Evolutionary conservation across 2,113 vertebrate genomes (phyloP).

Genomic region (Furnarius figulus): DNA sequence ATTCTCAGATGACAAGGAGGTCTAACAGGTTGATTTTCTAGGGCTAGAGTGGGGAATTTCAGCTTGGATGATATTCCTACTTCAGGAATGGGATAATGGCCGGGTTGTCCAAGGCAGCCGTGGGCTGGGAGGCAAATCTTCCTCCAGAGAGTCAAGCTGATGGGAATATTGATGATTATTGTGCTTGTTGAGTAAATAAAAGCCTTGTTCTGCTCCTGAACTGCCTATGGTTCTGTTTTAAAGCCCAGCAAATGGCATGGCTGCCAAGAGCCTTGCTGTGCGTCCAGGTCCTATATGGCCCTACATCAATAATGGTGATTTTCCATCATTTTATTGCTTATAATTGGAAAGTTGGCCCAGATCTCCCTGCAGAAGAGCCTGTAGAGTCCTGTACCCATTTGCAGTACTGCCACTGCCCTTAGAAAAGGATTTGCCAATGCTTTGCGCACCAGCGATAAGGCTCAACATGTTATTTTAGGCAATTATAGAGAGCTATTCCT

Average conservation of each 20-base stretch:
- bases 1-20: neutral
- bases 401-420: neutral
- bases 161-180: neutral
- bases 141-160: neutral
- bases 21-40: neutral
- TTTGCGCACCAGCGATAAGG: neutral
- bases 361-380: neutral
- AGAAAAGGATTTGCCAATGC: neutral
- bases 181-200: neutral
- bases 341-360: neutral
- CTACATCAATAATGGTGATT: neutral
- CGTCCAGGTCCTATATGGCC: neutral
- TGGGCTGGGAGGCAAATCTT: neutral
- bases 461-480: neutral
- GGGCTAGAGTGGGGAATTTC: fast-evolving
- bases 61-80: neutral
- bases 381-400: neutral
- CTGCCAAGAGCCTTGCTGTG: neutral
- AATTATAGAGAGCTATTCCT: neutral
- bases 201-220: neutral
- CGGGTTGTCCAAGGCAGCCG: neutral
- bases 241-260: neutral
- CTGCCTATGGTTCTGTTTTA: neutral
- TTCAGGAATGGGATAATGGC: neutral
- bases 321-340: neutral